These are phyloP conservation scores for Burhinus oedicnemus DNA, from an alignment of 2,113 vertebrate species.

Conservation along the genomic window DNA sequence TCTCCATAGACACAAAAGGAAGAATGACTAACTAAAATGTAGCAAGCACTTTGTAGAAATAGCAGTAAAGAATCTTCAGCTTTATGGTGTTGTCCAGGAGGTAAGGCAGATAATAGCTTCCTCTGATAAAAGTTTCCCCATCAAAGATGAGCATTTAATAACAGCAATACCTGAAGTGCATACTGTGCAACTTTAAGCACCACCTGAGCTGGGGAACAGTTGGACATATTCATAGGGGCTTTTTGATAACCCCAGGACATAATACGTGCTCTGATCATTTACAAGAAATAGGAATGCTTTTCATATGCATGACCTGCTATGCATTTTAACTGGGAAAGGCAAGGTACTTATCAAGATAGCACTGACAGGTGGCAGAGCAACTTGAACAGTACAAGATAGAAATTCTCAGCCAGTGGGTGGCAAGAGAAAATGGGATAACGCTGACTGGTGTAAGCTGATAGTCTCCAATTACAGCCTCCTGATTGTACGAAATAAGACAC, in stretches of 20 bases:
- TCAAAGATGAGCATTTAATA: conserved; percentile 7
- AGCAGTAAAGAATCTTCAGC: not conserved
- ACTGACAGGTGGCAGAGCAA: conserved; percentile 23
- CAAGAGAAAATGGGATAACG: not conserved
- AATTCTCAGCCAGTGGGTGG: conserved; percentile 15
- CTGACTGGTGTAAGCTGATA: not conserved
- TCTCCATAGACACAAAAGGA: not conserved
- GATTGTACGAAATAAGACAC: not conserved
- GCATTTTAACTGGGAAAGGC: conserved; percentile 32
- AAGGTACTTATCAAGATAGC: conserved; percentile 19
- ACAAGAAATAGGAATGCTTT: conserved; percentile 17
- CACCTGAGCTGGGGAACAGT: not conserved
- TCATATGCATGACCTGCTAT: conserved; percentile 11
- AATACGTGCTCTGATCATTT: not conserved
- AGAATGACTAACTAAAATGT: not conserved
- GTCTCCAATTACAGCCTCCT: not conserved
- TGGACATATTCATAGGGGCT: not conserved
- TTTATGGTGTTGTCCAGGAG: not conserved
- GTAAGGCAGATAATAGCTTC: not conserved
- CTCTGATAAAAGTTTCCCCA: not conserved
- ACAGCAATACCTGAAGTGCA: not conserved
- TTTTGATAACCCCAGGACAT: conserved; percentile 24
- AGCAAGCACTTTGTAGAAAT: not conserved
- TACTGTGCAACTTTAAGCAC: conserved; percentile 7
- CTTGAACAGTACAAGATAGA: not conserved